These are phyloP conservation scores for Salticus scenicus DNA, from an alignment of 2,888 invertebrate species.

Conservation along the genomic window DNA sequence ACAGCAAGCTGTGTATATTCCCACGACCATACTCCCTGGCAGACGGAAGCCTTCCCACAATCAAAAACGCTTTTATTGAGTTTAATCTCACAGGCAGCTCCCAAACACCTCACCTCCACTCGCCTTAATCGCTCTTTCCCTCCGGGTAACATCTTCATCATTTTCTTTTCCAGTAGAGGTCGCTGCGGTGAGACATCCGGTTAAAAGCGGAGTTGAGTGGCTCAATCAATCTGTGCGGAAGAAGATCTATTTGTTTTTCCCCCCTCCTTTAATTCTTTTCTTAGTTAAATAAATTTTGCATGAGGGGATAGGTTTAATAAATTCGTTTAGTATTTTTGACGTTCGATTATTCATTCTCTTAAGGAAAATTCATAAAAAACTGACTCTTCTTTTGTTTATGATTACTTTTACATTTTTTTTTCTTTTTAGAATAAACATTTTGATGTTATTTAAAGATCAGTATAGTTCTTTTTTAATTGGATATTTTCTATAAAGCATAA, in stretches of 20 bases:
- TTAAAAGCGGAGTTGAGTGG: slow-evolving; percentile 52
- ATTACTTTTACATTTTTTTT: too few species aligned
- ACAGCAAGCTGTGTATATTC: slow-evolving; percentile 60
- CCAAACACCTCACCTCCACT: slow-evolving; percentile 65
- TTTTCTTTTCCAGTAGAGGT: slow-evolving; percentile 38
- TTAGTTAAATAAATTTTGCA: slow-evolving; percentile 17
- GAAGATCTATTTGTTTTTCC: slow-evolving; percentile 26
- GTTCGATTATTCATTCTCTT: slow-evolving; percentile 30
- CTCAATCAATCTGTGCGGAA: slow-evolving; percentile 49
- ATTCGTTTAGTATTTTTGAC: slow-evolving; percentile 35
- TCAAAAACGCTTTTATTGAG: slow-evolving; percentile 71
- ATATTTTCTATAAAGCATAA: too few species aligned
- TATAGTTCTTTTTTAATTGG: too few species aligned
- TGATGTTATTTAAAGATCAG: too few species aligned
- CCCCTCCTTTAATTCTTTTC: background rate
- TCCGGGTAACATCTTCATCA: slow-evolving; percentile 59
- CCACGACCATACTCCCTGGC: slow-evolving; percentile 63
- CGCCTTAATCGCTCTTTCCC: slow-evolving; percentile 62
- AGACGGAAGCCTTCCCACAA: slow-evolving; percentile 61
- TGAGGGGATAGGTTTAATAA: slow-evolving; percentile 13
- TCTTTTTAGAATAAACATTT: background rate
- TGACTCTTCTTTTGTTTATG: slow-evolving; percentile 1
- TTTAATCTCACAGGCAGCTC: slow-evolving; percentile 70
- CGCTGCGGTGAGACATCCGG: slow-evolving; percentile 40
- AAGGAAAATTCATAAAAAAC: background rate